Evolutionary conservation across 2,113 vertebrate species (phyloP).

Genomic region (Eupsittula cactorum): DNA sequence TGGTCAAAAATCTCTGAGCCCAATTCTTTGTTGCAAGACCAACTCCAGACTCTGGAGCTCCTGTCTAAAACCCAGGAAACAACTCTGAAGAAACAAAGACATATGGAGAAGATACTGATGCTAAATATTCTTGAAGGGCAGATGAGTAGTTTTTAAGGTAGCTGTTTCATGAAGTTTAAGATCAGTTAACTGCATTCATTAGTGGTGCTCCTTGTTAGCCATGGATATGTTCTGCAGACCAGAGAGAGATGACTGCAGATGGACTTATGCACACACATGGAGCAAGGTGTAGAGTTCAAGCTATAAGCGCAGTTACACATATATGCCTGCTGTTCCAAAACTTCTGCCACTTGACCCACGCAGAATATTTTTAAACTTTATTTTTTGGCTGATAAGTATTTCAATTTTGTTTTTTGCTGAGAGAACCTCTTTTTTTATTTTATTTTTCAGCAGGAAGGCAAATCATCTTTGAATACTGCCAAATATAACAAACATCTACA

Average conservation of each 20-base stretch:
- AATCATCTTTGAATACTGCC: constrained; percentile 81
- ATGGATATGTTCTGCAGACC: background rate
- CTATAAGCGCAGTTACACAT: background rate
- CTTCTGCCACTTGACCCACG: constrained; percentile 46
- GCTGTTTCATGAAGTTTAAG: background rate
- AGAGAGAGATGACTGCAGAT: background rate
- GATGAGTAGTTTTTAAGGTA: background rate
- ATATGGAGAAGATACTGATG: background rate
- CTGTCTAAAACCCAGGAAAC: background rate
- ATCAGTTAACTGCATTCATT: background rate
- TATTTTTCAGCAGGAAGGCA: constrained; percentile 75
- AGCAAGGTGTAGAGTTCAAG: background rate
- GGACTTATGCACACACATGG: background rate
- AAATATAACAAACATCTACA: constrained; percentile 85
- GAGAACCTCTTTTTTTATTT: constrained; percentile 65
- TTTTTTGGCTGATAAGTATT: constrained; percentile 67
- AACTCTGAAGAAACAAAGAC: background rate
- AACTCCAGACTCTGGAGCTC: background rate
- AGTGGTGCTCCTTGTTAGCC: background rate
- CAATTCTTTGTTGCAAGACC: background rate
- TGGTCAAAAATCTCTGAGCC: background rate
- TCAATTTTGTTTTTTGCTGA: constrained; percentile 74
- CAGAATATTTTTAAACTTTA: constrained; percentile 55
- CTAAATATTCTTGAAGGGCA: background rate
- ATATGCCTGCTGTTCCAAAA: constrained; percentile 40